Percentiles rank a stretch among this genome's conserved stretches.
Conservation (phyloP, 2,888 invertebrate species). For the Notodonta ziczac region DNA sequence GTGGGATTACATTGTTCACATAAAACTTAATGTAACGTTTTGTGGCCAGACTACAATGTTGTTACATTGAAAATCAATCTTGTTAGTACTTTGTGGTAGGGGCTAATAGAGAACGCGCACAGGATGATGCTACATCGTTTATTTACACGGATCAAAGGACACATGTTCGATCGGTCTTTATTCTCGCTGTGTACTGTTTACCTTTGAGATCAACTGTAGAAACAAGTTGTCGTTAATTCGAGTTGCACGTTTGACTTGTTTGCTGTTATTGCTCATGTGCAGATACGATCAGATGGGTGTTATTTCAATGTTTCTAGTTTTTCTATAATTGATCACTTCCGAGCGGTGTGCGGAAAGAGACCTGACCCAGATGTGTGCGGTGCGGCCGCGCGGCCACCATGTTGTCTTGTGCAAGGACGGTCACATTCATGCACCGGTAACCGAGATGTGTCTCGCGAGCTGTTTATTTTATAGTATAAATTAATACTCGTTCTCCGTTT, state of each 20-base stretch:
- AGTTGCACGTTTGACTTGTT: constrained; percentile 38
- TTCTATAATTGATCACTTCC: constrained; percentile 48
- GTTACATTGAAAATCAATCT: constrained; percentile 17
- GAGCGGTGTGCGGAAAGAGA: constrained; percentile 54
- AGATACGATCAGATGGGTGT: constrained; percentile 37
- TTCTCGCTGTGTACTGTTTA: constrained; percentile 15
- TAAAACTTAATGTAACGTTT: constrained; percentile 30
- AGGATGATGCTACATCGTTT: constrained; percentile 17
- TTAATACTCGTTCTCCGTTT: constrained; percentile 31
- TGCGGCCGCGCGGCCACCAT: constrained; percentile 49
- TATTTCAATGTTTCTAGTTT: constrained; percentile 42
- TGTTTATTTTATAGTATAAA: constrained; percentile 54
- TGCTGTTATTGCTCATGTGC: constrained; percentile 28
- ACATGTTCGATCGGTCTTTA: constrained; percentile 6
- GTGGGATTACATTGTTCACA: constrained; percentile 28
- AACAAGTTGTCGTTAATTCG: constrained; percentile 27
- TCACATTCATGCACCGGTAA: constrained; percentile 65
- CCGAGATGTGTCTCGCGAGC: constrained; percentile 47
- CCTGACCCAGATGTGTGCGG: constrained; percentile 57
- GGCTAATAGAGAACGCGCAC: background rate
- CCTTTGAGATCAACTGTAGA: constrained; percentile 15
- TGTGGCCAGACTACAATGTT: constrained; percentile 27
- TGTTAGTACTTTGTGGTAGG: constrained; percentile 13
- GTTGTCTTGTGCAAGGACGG: constrained; percentile 70
- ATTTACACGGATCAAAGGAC: no score